Evolutionary conservation across 1,140 invertebrate genomes (phyloP), one percentile per base, ranked within the genome.

Genomic region (Meloidogyne floridensis): DNA sequence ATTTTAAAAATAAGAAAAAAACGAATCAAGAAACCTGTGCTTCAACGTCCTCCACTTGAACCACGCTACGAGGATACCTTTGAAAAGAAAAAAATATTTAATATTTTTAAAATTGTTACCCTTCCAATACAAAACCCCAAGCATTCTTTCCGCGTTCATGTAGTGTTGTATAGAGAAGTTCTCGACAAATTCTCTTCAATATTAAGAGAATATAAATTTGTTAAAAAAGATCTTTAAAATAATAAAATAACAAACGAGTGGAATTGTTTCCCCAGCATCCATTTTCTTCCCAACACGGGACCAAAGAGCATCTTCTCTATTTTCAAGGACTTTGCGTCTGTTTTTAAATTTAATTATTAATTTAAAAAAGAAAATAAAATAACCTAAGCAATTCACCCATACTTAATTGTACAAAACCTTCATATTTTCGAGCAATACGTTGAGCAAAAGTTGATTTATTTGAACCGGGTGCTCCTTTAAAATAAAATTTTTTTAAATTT

Each of bases 61-160:
- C 59, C 10, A 81, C 75, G 2, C 83, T 86, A 77, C 89, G 78
- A n/a, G 88, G 88, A 81, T 87, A 89, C 15, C 87, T 80, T 59
- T 10, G 47, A 75, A 70, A 42, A 69, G 13, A 75, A 15, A 54
- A 20, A 13, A 20, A 74, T 80, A 47, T 47, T 69, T 18, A 32
- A 43, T 18, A 78, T 47, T 0, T 11, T 72, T 72, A 3, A 0
- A 73, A n/a, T 65, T 43, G 15, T 72, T 78, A 59, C 15, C 84
- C 87, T 82, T 90, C 88, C 15, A 89, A 82, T 3, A 90, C 87
- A 75, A 84, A 90, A 15, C 88, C 88, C 87, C 88, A 90, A 75
- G 80, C 83, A 47, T 73, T 80, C 9, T 74, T 69, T 6, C 81
- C 83, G 20, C 73, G 32, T 20, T 87, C 81, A 20, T 90, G 87